A percentile compares a stretch with the other conserved stretches of the same genome.
Evolutionary conservation across 2,888 invertebrate genomes (phyloP).

Genomic region (Baronia brevicornis): DNA sequence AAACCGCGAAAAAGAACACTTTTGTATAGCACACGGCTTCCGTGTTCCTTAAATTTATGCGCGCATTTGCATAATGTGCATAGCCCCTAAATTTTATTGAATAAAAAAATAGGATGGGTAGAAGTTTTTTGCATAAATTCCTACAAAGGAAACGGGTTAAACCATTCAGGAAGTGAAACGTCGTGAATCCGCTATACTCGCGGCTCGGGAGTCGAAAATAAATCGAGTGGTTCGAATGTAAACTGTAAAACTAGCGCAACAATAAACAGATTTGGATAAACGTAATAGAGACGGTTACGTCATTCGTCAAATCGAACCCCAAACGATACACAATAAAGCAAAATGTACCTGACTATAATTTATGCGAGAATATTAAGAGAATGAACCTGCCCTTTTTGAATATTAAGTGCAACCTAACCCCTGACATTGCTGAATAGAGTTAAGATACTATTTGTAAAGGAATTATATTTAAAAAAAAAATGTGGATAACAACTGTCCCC

Average conservation of each 20-base stretch:
- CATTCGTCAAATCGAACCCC: conserved; percentile 38
- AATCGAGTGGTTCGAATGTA: conserved; percentile 23
- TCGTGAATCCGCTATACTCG: conserved; percentile 53
- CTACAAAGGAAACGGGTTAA: conserved; percentile 75
- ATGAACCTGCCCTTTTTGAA: conserved; percentile 77
- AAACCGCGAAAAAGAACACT: conserved; percentile 21
- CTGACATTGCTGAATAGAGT: conserved; percentile 74
- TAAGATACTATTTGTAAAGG: conserved; percentile 73
- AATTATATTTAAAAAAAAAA: conserved; percentile 68
- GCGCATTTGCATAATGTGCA: conserved; percentile 76
- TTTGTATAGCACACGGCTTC: conserved; percentile 25
- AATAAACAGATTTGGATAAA: conserved; percentile 35
- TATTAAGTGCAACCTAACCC: conserved; percentile 77
- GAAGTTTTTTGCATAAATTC: conserved; percentile 76
- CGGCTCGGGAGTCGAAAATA: conserved; percentile 42
- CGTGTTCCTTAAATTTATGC: conserved; percentile 68
- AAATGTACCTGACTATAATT: conserved; percentile 77
- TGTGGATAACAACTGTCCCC: conserved; percentile 76
- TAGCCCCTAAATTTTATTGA: conserved; percentile 74
- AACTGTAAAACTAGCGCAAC: conserved; percentile 26
- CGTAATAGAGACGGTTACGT: conserved; percentile 27
- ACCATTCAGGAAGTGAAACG: conserved; percentile 70
- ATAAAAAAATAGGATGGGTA: conserved; percentile 77
- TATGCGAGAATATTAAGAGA: conserved; percentile 76
- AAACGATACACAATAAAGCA: conserved; percentile 62